Evolutionary conservation across 2,797 vertebrate genomes (phyloP).

Genomic region (Acipenser transmontanus): DNA sequence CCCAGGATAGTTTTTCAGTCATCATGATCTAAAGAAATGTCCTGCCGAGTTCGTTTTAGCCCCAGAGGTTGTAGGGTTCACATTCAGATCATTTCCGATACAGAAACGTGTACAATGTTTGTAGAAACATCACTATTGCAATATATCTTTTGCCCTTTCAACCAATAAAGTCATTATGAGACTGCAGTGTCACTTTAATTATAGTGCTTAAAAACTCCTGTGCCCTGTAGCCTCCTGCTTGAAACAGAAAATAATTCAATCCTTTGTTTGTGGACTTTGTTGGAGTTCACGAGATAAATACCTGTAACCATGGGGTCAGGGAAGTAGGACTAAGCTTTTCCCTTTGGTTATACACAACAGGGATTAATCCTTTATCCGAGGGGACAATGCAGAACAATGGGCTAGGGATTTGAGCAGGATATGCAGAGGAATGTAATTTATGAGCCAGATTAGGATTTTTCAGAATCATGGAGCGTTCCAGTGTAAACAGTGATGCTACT

Average conservation of each 20-base stretch:
- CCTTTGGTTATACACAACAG: slow-evolving; percentile 16
- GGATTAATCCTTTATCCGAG: slow-evolving; percentile 35
- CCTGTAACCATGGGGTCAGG: slow-evolving; percentile 15
- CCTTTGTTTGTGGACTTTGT: background rate
- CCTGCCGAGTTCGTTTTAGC: too few relatives aligned
- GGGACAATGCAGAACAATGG: slow-evolving; percentile 12
- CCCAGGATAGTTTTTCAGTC: too few relatives aligned
- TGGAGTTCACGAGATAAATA: background rate
- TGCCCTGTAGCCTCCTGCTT: too few relatives aligned
- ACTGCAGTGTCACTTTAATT: too few relatives aligned
- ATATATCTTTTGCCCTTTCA: too few relatives aligned
- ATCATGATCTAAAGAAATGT: too few relatives aligned
- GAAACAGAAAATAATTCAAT: background rate
- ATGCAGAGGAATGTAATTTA: slow-evolving; percentile 31
- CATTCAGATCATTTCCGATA: too few relatives aligned
- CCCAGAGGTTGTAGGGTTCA: too few relatives aligned
- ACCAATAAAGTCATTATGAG: too few relatives aligned
- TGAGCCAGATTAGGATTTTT: slow-evolving; percentile 33
- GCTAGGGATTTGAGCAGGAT: slow-evolving; percentile 6
- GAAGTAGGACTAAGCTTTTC: slow-evolving; percentile 22
- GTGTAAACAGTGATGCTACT: slow-evolving; percentile 31
- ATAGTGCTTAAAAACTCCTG: too few relatives aligned
- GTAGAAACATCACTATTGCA: too few relatives aligned
- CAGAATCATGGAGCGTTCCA: slow-evolving; percentile 17
- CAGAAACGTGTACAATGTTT: too few relatives aligned